Base-by-base conservation (phyloP, 2,113 vertebrate genomes). In the Mirza zaza region DNA sequence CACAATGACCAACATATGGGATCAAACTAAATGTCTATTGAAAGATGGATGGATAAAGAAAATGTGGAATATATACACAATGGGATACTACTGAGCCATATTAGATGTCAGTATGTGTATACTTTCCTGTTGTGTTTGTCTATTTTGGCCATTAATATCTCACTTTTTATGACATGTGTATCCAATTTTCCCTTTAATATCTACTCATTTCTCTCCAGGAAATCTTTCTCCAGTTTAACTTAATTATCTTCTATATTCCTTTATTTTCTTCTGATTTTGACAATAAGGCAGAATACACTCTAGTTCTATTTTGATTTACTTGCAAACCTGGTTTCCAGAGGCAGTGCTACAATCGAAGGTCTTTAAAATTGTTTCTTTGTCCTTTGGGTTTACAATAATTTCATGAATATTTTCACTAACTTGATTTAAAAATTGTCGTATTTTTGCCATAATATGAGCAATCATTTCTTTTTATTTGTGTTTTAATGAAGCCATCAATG, bases 301-400 rank as follows among this genome's bases (percentile, higher is more conserved):
- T 86, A 68, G 10, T 55, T 48, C n/a, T 71, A 59, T 68, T 71
- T 85, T 91, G 67, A 93, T 96, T 82, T 91, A 77, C 63, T 91
- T 90, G 71, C 34, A 93, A 84, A 91, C 52, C 59, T 83, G 85
- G 73, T 95, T 87, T 97, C 52, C 68, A 92, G 80, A 80, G 70
- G 65, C 87, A 90, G 3, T 75, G 36, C 25, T 84, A n/a, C 34
- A 45, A 71, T 75, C 36, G 70, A 45, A 36, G 15, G 20, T 9
- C 68, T 68, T 84, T 97, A 71, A 97, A 96, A 90, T 94, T 75
- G 29, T 36, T 96, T 94, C 20, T 92, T 23, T 89, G 57, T 63
- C 39, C 63, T 94, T 95, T 17, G 57, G 57, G 23, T 94, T 94
- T 75, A 23, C 36, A 90, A n/a, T 86, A 48, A 71, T 83, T 92